phyloP scores from a whole-genome alignment of 2,888 invertebrate genomes.

The Drosophila buzzatii region DNA sequence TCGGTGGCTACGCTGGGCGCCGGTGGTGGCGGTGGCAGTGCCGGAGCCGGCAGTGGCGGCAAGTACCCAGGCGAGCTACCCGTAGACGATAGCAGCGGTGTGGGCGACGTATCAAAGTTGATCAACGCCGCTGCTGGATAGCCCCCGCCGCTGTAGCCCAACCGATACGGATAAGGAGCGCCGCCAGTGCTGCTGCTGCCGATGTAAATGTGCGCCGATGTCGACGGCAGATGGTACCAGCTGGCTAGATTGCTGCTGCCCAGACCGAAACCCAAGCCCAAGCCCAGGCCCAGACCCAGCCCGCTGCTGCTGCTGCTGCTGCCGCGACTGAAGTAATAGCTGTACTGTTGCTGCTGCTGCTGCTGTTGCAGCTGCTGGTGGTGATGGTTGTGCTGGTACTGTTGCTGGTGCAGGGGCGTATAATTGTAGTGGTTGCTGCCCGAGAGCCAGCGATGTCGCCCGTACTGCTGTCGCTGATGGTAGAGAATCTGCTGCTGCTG shows the following conservation, averaged over 20 bases:
- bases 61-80: slow-evolving; percentile 67
- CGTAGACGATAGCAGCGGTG: slow-evolving; percentile 74
- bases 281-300: slow-evolving; percentile 69
- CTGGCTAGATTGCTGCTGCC: slow-evolving; percentile 73
- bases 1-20: slow-evolving; percentile 74
- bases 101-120: slow-evolving; percentile 77
- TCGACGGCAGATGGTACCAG: slow-evolving; percentile 76
- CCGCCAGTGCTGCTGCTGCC: slow-evolving; percentile 72
- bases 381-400: slow-evolving; percentile 44
- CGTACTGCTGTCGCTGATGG: slow-evolving; percentile 69
- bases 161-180: slow-evolving; percentile 63
- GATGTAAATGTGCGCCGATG: slow-evolving; percentile 80
- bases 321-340: slow-evolving; percentile 73
- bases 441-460: slow-evolving; percentile 67
- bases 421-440: slow-evolving; percentile 47
- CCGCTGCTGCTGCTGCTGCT: slow-evolving; percentile 68
- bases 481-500: slow-evolving; percentile 65
- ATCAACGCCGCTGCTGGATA: slow-evolving; percentile 74
- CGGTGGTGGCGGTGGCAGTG: slow-evolving; percentile 71
- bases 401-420: slow-evolving; percentile 38
- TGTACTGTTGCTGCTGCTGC: slow-evolving; percentile 69
- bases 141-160: slow-evolving; percentile 68
- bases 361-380: slow-evolving; percentile 50
- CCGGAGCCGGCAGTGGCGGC: slow-evolving; percentile 59
- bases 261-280: slow-evolving; percentile 74